Base-by-base conservation (phyloP, 2,888 invertebrate genomes). In the Hemistola chrysoprasaria region DNA sequence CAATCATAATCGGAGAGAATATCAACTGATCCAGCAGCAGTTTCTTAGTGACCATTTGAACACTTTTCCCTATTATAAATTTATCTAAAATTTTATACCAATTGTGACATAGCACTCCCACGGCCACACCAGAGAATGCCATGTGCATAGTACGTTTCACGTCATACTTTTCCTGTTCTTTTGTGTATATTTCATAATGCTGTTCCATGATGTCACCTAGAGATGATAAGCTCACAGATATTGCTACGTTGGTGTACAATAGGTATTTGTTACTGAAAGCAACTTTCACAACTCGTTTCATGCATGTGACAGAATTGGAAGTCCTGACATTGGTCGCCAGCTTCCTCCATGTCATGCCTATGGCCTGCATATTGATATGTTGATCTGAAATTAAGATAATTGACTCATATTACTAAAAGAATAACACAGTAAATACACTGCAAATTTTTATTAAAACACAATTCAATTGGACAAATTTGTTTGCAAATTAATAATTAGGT, bases 71-170 rank as follows among this genome's bases (percentile, higher is more conserved):
- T 4, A 96, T 93, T 29, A 96, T 78, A 62, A 90, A 89, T 45
- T 82, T 90, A 69, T 98, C 98, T 59, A 98, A 83, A 53, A 92
- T 89, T 64, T 92, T 91, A 71, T 98, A 98, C 97, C 97, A 98
- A 69, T 93, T 93, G 67, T 98, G 98, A 62, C 96, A 95, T 7
- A 96, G 76, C 1, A 95, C 81, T 16, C 97, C 98, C 1, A 97
- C 92, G 0, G 93, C 91, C 23, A 93, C 88, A 3, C 97, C 98
- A 5, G 96, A 94, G 36, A 92, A 84, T 1, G 93, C 93, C 95
- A 98, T 97, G 47, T 95, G 92, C 39, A 85, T 72, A 1, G 95
- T 95, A 53, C 98, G 89, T 47, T 67, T 83, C 7, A 65, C 56
- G 61, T 93, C 91, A 90, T 91, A 94, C 49, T 77, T 75, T 2